Evolutionary conservation across 2,113 vertebrate species (phyloP).

Genomic region (Psilopogon haemacephalus): DNA sequence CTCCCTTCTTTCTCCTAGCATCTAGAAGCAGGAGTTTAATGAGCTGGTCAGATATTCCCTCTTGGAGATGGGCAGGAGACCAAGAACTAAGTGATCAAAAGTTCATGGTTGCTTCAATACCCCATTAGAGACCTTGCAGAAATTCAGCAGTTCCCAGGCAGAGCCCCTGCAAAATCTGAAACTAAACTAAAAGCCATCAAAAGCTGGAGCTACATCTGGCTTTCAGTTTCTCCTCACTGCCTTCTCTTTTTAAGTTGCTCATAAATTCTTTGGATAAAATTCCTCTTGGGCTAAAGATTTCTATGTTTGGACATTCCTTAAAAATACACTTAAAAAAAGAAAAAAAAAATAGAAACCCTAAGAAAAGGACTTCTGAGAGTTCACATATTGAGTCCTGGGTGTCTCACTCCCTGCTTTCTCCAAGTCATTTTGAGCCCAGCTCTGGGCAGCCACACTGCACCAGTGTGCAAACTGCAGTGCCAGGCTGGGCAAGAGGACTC

Average conservation of each 20-base stretch:
- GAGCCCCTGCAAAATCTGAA: constrained; percentile 4
- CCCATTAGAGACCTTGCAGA: not conserved
- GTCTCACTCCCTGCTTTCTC: not conserved
- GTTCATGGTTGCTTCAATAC: not conserved
- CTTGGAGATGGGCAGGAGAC: not conserved
- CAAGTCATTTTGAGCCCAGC: not conserved
- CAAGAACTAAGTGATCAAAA: constrained; percentile 29
- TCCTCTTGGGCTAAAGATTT: constrained; percentile 28
- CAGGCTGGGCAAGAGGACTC: not conserved
- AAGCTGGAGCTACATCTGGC: constrained; percentile 39
- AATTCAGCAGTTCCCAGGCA: not conserved
- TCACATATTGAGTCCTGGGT: not conserved
- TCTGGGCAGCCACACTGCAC: not conserved
- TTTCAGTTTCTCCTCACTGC: constrained; percentile 46
- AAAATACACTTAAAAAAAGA: not conserved
- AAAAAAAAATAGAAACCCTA: not conserved
- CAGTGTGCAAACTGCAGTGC: not conserved
- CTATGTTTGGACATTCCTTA: constrained; percentile 23
- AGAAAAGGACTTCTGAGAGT: not conserved
- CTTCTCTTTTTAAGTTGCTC: constrained; percentile 55
- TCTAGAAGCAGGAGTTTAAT: not conserved
- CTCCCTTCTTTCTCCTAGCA: not conserved
- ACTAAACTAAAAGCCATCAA: constrained; percentile 17
- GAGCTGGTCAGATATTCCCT: not conserved
- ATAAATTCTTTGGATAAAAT: constrained; percentile 54